Conservation (phyloP, 2,888 invertebrate genomes). For the Drosophila anceps region DNA sequence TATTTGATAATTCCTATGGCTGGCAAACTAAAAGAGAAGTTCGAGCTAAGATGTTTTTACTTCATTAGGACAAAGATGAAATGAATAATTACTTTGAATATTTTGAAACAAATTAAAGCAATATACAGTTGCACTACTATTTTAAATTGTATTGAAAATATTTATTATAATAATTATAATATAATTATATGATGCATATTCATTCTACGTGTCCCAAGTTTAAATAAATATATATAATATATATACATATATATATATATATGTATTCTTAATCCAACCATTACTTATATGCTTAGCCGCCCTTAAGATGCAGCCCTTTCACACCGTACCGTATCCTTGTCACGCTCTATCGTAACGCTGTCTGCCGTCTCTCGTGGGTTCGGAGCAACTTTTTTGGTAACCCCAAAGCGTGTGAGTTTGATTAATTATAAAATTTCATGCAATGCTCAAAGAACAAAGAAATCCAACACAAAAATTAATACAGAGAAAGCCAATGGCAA, state of each 20-base stretch:
- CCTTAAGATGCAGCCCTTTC: conserved; percentile 3
- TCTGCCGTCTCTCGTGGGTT: conserved; percentile 17
- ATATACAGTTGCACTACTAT: no score
- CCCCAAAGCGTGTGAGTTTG: conserved; percentile 79
- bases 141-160: no score
- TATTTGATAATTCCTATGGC: background rate
- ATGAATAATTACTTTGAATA: no score
- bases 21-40: background rate
- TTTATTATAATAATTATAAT: no score
- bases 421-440: conserved; percentile 85
- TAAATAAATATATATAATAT: no score
- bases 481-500: conserved; percentile 55
- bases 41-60: no score
- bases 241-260: background rate
- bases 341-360: conserved; percentile 59
- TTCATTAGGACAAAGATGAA: no score
- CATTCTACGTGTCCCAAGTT: no score
- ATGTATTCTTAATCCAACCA: background rate
- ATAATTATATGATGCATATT: no score
- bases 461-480: conserved; percentile 40
- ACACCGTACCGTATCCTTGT: conserved; percentile 70
- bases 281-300: background rate
- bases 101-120: no score
- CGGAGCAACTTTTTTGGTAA: conserved; percentile 10
- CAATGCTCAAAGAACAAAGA: conserved; percentile 73